Percentiles rank a stretch among this genome's conserved stretches.
Conservation (phyloP, 2,113 vertebrate genomes). For the Sorex araneus region DNA sequence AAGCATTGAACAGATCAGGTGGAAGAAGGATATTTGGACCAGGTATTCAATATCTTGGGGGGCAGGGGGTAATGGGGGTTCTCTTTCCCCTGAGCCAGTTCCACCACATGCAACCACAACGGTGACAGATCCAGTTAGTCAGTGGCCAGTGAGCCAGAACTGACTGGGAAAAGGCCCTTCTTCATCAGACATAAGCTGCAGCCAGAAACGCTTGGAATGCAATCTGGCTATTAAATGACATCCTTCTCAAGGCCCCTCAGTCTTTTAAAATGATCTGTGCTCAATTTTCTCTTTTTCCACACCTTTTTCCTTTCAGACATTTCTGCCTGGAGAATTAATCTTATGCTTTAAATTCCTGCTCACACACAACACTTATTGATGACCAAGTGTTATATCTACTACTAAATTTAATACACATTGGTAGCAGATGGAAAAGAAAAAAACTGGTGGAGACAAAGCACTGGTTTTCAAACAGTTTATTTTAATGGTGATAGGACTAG, state of each 20-base stretch:
- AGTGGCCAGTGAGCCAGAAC: not conserved
- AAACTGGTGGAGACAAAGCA: not conserved
- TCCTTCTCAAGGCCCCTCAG: not conserved
- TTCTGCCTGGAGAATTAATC: constrained; percentile 17
- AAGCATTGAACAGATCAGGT: not conserved
- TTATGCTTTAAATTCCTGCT: constrained; percentile 31
- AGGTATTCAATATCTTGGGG: not conserved
- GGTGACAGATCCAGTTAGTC: not conserved
- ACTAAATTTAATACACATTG: constrained; percentile 6
- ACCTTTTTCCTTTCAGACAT: not conserved
- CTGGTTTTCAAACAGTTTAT: constrained; percentile 38
- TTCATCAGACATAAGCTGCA: not conserved
- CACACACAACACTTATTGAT: not conserved
- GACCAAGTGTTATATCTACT: constrained; percentile 10
- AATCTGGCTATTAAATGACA: not conserved
- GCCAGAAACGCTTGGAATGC: not conserved
- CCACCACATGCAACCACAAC: not conserved
- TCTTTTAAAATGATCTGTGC: not conserved
- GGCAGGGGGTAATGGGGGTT: not conserved
- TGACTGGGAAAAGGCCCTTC: not conserved
- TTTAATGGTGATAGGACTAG: constrained; percentile 40
- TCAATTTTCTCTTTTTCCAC: not conserved
- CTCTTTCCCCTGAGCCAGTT: not conserved
- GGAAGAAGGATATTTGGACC: not conserved
- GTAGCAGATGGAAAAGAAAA: not conserved